These are phyloP conservation scores for Circaetus cinerascens DNA, from an alignment of 2,113 vertebrate species.

Conservation along the genomic window DNA sequence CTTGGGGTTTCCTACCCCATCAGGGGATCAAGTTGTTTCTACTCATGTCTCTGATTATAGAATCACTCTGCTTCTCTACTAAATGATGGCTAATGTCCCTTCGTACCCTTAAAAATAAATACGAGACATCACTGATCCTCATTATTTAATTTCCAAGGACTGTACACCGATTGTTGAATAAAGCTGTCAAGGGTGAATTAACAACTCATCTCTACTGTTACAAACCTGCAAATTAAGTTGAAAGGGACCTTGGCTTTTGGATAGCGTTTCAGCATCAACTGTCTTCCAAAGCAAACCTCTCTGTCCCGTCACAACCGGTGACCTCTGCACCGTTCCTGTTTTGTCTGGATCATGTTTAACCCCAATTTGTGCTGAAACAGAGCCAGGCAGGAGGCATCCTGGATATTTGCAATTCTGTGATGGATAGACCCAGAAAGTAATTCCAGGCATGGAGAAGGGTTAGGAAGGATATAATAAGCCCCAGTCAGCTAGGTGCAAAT, in stretches of 20 bases:
- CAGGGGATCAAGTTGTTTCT: neutral
- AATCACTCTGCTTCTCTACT: neutral
- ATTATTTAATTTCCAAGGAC: slow-evolving; percentile 36
- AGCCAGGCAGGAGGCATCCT: neutral
- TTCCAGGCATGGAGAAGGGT: neutral
- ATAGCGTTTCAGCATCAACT: neutral
- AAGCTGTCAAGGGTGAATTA: slow-evolving; percentile 11
- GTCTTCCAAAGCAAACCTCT: neutral
- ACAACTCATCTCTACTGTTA: neutral
- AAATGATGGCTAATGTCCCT: neutral
- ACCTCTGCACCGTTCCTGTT: neutral
- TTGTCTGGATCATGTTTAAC: neutral
- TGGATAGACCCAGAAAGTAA: neutral
- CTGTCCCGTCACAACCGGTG: neutral
- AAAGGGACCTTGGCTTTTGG: neutral
- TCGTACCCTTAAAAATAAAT: slow-evolving; percentile 13
- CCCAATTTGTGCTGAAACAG: neutral
- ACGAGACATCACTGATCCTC: neutral
- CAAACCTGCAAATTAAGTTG: slow-evolving; percentile 11
- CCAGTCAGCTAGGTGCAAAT: neutral
- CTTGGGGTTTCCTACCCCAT: neutral
- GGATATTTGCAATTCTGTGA: neutral
- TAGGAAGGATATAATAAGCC: neutral
- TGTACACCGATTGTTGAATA: neutral
- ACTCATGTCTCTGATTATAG: neutral